phyloP scores from a whole-genome alignment of 1,140 invertebrate species.

The Zophobas morio region DNA sequence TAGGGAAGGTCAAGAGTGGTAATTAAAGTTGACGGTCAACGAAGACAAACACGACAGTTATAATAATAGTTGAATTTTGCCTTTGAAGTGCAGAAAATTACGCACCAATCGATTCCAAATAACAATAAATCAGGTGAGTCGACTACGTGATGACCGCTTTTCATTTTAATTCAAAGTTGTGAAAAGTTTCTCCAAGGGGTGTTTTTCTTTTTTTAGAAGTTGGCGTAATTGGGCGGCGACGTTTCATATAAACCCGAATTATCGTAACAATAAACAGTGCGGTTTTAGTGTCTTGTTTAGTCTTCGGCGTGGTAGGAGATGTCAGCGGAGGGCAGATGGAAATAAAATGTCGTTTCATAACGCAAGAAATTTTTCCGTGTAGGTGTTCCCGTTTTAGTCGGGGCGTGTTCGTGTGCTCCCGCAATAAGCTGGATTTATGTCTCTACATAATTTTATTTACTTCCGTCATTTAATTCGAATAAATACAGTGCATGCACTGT shows the following conservation, averaged over 20 bases:
- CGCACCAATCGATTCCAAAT: too few species aligned
- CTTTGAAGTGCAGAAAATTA: too few species aligned
- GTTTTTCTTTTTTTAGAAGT: conserved; percentile 13
- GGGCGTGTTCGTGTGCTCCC: background rate
- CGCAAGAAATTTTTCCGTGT: background rate
- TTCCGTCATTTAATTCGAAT: background rate
- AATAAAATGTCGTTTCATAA: background rate
- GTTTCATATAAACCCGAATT: conserved; percentile 24
- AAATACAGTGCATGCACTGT: background rate
- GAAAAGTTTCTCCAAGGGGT: background rate
- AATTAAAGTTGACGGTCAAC: too few species aligned
- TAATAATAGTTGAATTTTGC: too few species aligned
- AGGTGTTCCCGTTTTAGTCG: background rate
- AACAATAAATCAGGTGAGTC: too few species aligned
- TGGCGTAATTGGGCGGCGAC: conserved; percentile 29
- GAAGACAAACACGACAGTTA: too few species aligned
- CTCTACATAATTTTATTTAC: background rate
- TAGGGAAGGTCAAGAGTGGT: too few species aligned
- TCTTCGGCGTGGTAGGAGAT: conserved; percentile 15
- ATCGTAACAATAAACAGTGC: conserved; percentile 31
- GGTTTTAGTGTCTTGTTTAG: conserved; percentile 31
- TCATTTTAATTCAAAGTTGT: too few species aligned
- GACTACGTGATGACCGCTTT: too few species aligned
- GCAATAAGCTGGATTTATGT: background rate
- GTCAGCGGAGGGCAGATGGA: conserved; percentile 7